Conservation (phyloP, 2,888 invertebrate species). For the Chloromyia formosa region DNA sequence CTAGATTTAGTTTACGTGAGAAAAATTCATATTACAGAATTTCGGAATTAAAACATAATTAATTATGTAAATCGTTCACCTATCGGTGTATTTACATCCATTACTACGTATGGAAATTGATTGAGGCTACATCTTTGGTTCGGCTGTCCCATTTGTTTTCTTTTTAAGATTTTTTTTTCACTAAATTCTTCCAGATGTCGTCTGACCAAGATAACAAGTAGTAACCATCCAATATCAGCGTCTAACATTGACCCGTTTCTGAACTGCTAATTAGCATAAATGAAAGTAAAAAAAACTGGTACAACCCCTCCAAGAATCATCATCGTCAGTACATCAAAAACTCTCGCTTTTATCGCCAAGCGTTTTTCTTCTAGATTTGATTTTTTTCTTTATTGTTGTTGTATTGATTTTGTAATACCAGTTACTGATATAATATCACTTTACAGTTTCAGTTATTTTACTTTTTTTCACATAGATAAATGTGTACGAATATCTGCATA, state of each 20-base stretch:
- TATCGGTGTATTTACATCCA: no score
- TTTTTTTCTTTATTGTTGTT: background rate
- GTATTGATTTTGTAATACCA: background rate
- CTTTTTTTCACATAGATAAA: background rate
- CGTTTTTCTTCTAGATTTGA: constrained; percentile 16
- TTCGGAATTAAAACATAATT: no score
- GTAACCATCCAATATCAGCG: background rate
- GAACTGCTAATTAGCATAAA: constrained; percentile 20
- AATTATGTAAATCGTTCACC: no score
- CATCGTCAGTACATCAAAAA: background rate
- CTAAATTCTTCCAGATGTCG: no score
- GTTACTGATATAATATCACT: background rate
- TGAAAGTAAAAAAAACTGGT: constrained; percentile 36
- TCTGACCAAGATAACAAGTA: background rate
- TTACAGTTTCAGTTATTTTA: background rate
- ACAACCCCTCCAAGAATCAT: constrained; percentile 15
- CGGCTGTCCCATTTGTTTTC: no score
- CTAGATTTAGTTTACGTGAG: no score
- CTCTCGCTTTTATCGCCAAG: background rate
- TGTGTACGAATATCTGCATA: no score
- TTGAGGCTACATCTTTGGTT: no score
- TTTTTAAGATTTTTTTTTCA: no score
- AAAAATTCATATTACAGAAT: no score
- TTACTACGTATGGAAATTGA: no score
- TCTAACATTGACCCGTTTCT: constrained; percentile 33